These are phyloP conservation scores for Rhinella marina DNA, from an alignment of 2,797 vertebrate species.

Conservation along the genomic window DNA sequence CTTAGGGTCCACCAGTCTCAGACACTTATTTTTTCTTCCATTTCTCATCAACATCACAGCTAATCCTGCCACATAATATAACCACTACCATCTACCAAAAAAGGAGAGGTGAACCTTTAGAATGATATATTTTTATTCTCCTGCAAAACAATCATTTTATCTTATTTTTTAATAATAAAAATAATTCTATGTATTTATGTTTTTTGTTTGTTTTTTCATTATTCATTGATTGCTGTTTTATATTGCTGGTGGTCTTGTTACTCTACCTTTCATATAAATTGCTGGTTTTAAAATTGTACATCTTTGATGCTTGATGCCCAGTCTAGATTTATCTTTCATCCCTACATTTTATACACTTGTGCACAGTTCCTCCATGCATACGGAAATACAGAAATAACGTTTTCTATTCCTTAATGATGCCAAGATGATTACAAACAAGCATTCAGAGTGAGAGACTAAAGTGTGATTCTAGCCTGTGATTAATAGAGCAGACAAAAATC, in stretches of 20 bases:
- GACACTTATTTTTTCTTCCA: neutral
- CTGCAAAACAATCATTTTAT: neutral
- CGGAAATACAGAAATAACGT: neutral
- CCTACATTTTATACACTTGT: neutral
- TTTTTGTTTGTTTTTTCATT: neutral
- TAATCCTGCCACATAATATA: too few species aligned
- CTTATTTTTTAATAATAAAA: neutral
- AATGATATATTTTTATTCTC: neutral
- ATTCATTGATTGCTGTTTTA: neutral
- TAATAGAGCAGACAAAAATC: slow-evolving; percentile 42
- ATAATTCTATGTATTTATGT: neutral
- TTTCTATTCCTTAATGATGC: slow-evolving; percentile 18
- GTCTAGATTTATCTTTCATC: slow-evolving; percentile 6
- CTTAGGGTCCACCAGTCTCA: slow-evolving; percentile 13
- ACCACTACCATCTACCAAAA: neutral
- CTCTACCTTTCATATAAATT: neutral
- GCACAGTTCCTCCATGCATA: slow-evolving; percentile 24
- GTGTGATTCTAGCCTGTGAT: slow-evolving; percentile 36
- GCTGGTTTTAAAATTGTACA: neutral
- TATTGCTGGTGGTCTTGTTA: neutral
- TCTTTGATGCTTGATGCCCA: neutral
- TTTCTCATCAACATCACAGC: neutral
- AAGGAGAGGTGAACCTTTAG: neutral
- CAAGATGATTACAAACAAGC: slow-evolving; percentile 40
- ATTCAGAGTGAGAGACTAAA: slow-evolving; percentile 18